Evolutionary conservation across 2,797 vertebrate genomes (phyloP).

Genomic region (Alexandromys oeconomus): DNA sequence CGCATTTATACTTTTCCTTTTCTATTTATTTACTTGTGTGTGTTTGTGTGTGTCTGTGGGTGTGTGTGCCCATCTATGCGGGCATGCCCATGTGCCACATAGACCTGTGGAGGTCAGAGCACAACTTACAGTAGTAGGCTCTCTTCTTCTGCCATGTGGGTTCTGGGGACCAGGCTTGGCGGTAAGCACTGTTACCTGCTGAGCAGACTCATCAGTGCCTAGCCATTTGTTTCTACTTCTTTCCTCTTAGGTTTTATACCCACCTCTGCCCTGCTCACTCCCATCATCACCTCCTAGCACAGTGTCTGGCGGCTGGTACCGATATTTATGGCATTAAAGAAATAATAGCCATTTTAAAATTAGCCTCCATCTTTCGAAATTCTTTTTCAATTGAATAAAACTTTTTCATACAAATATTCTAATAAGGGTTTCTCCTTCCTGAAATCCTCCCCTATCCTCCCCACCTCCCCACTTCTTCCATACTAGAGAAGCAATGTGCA

Average conservation of each 20-base stretch:
- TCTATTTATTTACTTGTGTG: not conserved
- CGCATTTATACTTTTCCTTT: not conserved
- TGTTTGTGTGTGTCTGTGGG: no score
- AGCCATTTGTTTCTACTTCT: not conserved
- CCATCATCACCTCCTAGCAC: not conserved
- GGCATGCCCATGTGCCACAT: no score
- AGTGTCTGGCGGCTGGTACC: not conserved
- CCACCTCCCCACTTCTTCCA: not conserved
- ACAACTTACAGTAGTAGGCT: not conserved
- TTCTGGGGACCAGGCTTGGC: not conserved
- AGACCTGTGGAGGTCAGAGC: not conserved
- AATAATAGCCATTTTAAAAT: slow-evolving; percentile 19
- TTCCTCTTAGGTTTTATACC: not conserved
- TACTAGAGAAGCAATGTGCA: not conserved
- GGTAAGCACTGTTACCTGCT: no score
- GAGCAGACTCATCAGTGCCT: not conserved
- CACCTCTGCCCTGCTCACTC: not conserved
- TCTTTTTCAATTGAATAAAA: not conserved
- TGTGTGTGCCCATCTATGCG: not conserved
- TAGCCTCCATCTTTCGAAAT: not conserved
- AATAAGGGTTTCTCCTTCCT: not conserved
- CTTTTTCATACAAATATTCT: not conserved
- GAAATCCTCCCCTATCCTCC: not conserved
- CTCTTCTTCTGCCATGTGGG: not conserved
- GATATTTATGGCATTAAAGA: slow-evolving; percentile 14